These are phyloP conservation scores for Channa striata DNA, from an alignment of 2,797 vertebrate genomes.

Conservation along the genomic window DNA sequence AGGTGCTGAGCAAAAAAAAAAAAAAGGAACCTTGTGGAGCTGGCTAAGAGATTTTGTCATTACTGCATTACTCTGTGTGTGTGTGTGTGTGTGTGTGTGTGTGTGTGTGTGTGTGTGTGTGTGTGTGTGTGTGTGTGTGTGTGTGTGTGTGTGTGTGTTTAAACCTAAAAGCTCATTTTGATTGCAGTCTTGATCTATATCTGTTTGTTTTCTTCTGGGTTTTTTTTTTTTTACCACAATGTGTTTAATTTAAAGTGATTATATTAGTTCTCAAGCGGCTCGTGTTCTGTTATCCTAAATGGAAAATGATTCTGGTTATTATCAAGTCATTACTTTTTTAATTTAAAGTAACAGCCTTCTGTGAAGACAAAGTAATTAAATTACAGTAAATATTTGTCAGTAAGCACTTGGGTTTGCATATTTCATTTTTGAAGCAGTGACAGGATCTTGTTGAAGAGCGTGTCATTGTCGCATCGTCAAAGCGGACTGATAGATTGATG, in stretches of 20 bases:
- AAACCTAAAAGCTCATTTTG: conserved; percentile 4
- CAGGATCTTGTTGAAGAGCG: background rate
- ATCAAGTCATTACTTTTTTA: background rate
- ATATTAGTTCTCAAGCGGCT: background rate
- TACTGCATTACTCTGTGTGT: conserved; percentile 1
- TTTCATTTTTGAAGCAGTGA: background rate
- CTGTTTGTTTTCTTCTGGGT: conserved; percentile 11
- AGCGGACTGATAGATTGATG: conserved; percentile 24
- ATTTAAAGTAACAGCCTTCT: background rate
- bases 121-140: too few relatives aligned
- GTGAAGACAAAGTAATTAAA: background rate
- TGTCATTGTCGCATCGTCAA: conserved; percentile 17
- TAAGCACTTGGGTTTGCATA: background rate
- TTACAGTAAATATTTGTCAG: background rate
- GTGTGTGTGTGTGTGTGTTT: too few relatives aligned
- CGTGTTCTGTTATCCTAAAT: background rate
- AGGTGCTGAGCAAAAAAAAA: background rate
- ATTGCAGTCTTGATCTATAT: conserved; percentile 13
- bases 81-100: too few relatives aligned
- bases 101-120: too few relatives aligned
- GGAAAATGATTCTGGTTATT: background rate
- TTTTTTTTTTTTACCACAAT: conserved; percentile 10
- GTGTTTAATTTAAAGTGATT: background rate
- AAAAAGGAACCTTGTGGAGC: conserved; percentile 1
- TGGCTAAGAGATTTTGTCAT: conserved; percentile 14